Evolutionary conservation across 1,140 invertebrate species (phyloP).

Genomic region (Microplitis mediator): DNA sequence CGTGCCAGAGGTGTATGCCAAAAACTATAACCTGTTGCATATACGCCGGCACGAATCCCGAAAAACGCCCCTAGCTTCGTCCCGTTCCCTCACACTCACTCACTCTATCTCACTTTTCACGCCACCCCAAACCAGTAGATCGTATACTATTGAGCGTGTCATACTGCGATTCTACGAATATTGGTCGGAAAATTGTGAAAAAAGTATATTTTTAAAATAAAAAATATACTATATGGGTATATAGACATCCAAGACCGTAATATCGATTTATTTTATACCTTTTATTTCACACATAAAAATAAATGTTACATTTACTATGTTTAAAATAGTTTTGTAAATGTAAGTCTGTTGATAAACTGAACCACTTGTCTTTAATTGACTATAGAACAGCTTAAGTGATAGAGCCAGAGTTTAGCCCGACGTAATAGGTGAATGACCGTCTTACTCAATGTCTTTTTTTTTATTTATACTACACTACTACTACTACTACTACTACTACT

Average conservation of each 20-base stretch:
- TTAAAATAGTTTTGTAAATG: too few relatives aligned
- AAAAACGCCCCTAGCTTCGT: slow-evolving; percentile 60
- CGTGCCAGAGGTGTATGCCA: slow-evolving; percentile 55
- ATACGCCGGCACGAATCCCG: slow-evolving; percentile 52
- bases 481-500: too few relatives aligned
- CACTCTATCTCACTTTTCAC: slow-evolving; percentile 32
- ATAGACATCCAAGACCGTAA: too few relatives aligned
- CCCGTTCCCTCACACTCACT: slow-evolving; percentile 42
- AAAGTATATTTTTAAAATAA: background rate
- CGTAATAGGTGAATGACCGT: too few relatives aligned
- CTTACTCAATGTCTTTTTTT: too few relatives aligned
- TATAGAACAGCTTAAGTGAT: too few relatives aligned
- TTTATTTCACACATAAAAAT: too few relatives aligned
- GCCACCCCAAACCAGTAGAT: slow-evolving; percentile 12
- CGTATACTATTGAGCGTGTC: slow-evolving; percentile 23
- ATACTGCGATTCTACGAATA: slow-evolving; percentile 23
- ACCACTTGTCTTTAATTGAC: too few relatives aligned
- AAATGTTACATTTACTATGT: too few relatives aligned
- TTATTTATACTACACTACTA: too few relatives aligned
- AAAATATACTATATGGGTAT: background rate
- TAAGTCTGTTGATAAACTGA: too few relatives aligned
- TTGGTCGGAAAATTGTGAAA: slow-evolving; percentile 24
- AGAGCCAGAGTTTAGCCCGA: too few relatives aligned
- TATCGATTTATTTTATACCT: background rate
- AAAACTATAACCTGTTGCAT: slow-evolving; percentile 64